Conservation (phyloP, 2,888 invertebrate genomes). For the Pammene aurita region DNA sequence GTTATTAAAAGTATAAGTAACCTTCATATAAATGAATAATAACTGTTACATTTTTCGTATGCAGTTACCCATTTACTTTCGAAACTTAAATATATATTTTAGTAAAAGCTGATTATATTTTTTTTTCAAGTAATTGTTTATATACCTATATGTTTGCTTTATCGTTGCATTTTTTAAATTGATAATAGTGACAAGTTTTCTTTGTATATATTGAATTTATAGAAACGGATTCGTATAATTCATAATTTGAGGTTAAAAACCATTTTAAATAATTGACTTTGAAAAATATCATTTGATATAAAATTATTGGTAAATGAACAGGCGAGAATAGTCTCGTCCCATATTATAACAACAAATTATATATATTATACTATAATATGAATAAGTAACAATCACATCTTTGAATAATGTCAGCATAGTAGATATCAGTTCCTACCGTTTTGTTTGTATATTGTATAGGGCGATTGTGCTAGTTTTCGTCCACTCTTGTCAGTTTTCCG, state of each 20-base stretch:
- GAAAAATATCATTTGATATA: conserved; percentile 27
- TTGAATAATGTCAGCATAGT: conserved; percentile 27
- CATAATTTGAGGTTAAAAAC: not conserved
- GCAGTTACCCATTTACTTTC: not conserved
- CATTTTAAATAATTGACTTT: conserved; percentile 23
- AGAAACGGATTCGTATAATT: not conserved
- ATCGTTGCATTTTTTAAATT: not conserved
- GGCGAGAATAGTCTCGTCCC: conserved; percentile 10
- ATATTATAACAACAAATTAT: conserved; percentile 36
- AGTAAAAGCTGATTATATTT: not conserved
- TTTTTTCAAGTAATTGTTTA: not conserved
- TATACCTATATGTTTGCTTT: not conserved
- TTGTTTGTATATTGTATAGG: conserved; percentile 3
- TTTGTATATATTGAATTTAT: not conserved
- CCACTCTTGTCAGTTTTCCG: no score
- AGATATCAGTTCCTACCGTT: conserved; percentile 16
- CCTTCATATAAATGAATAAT: not conserved
- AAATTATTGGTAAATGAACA: conserved; percentile 22
- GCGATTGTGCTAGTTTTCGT: no score
- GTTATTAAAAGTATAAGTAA: not conserved
- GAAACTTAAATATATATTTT: not conserved
- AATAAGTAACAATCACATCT: conserved; percentile 35
- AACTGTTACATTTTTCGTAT: not conserved
- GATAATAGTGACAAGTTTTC: conserved; percentile 10
- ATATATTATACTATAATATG: conserved; percentile 37